Percentiles rank a stretch among this genome's conserved stretches.
Evolutionary conservation across 2,797 vertebrate species (phyloP).

Genomic region (Passerculus sandwichensis): DNA sequence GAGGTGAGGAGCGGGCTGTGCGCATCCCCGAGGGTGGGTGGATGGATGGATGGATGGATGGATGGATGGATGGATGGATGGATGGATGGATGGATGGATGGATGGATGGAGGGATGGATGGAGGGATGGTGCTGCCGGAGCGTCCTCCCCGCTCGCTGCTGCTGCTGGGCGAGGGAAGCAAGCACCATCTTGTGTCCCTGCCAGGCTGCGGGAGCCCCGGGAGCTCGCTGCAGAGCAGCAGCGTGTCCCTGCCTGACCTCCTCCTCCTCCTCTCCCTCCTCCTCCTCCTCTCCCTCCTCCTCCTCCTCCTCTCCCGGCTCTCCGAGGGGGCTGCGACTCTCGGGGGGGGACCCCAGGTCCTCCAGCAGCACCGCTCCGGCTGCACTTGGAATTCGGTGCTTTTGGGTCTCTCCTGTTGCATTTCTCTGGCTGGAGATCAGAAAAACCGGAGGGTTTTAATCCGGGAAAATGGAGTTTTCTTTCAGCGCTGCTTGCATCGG

Average conservation of each 20-base stretch:
- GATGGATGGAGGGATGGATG: neutral
- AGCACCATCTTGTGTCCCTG: constrained; percentile 57
- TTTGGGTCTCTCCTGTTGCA: neutral
- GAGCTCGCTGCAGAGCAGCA: constrained; percentile 31
- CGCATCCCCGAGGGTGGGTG: neutral
- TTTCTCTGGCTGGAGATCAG: neutral
- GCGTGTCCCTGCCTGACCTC: constrained; percentile 56
- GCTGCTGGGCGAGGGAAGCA: neutral
- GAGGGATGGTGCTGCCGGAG: neutral
- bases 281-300: neutral
- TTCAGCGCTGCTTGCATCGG: neutral
- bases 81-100: neutral
- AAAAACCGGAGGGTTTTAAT: neutral
- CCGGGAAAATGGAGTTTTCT: rapidly evolving
- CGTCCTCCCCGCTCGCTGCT: neutral
- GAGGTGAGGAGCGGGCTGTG: neutral
- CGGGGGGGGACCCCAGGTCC: neutral
- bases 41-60: neutral
- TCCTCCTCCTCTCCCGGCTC: neutral
- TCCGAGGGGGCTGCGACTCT: neutral
- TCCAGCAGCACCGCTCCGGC: neutral
- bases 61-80: neutral
- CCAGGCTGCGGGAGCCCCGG: constrained; percentile 58
- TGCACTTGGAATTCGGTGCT: neutral
- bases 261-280: neutral